Evolutionary conservation across 2,888 invertebrate genomes (phyloP), one percentile per base, ranked within the genome.

Genomic region (Panorpa germanica): DNA sequence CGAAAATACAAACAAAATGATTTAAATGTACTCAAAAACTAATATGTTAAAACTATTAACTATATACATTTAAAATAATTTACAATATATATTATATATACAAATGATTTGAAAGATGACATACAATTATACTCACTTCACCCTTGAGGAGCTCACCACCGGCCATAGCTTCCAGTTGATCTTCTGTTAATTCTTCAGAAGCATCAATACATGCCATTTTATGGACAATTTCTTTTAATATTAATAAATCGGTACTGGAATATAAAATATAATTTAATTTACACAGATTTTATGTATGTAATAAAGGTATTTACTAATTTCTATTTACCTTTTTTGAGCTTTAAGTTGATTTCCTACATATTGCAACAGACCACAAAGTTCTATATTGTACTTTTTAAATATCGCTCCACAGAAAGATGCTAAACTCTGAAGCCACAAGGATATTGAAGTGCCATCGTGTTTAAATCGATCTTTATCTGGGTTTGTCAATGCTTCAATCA

Each of bases 171-270:
- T 90, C 88, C 31, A 98, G 56, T 48, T 99, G 96, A 45, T 96
- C 95, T 13, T 77, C 65, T 0, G 96, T 98, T 65, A 95, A 78
- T 55, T 93, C 93, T 50, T 93, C 91, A 1, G 81, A 80, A 1
- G 93, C 80, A 57, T 99, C 98, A 32, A 98, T 88, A 2, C 98
- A 98, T 2, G 93, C 88, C 96, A 99, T 98, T 61, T 95, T 96
- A 57, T 93, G 90, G 24, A 99, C 86, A 40, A 99, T 82, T 59
- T 98, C 96, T 51, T 95, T 86, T 32, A 98, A 59, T 40, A 98
- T 80, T 17, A 96, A 59, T 42, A 91, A 63, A 57, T 95, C 93
- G 61, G 76, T 72, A 57, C 83, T 78, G 50, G 11, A 48, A 41
- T 13, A 33, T 9, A 37, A 53, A 54, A 40, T 32, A 34, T 38